These are phyloP conservation scores for Neomicropteryx cornuta DNA, from an alignment of 1,140 invertebrate species.

Conservation along the genomic window DNA sequence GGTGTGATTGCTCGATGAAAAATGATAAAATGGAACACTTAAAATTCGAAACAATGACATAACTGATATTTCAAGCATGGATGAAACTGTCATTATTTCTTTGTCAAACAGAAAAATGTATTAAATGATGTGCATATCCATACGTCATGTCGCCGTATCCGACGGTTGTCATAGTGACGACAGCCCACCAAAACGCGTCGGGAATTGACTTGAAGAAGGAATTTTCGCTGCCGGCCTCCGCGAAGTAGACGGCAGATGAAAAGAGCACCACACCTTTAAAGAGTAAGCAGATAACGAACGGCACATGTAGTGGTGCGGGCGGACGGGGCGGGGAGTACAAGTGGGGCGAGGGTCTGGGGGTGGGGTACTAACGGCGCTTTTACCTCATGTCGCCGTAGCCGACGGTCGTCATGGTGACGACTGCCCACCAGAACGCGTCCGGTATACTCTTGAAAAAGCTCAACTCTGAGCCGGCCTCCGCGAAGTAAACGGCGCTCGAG, in stretches of 20 bases:
- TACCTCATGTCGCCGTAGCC: constrained; percentile 98
- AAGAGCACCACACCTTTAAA: constrained; percentile 97
- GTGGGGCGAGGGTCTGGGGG: constrained; percentile 21
- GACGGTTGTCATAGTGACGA: constrained; percentile 99
- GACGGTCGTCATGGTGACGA: constrained; percentile 90
- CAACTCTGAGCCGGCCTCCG: constrained; percentile 90
- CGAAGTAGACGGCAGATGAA: constrained; percentile 98
- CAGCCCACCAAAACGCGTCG: constrained; percentile 98
- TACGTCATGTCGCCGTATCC: constrained; percentile 99
- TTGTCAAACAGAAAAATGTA: too few species aligned
- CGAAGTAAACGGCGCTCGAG: constrained; percentile 97
- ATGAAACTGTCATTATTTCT: too few species aligned
- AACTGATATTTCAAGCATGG: too few species aligned
- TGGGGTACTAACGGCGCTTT: too few species aligned
- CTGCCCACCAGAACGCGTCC: constrained; percentile 93
- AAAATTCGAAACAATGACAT: too few species aligned
- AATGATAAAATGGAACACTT: too few species aligned
- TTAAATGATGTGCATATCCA: too few species aligned
- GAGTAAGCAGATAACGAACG: constrained; percentile 40
- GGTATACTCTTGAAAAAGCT: constrained; percentile 97
- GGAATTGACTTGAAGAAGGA: constrained; percentile 99
- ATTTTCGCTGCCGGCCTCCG: constrained; percentile 93
- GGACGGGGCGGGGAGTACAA: constrained; percentile 26
- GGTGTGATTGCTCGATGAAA: too few species aligned
- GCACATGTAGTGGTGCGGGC: constrained; percentile 36